Evolutionary conservation across 2,797 vertebrate species (phyloP), one percentile per base, ranked within the genome.

Genomic region (Zalophus californianus): DNA sequence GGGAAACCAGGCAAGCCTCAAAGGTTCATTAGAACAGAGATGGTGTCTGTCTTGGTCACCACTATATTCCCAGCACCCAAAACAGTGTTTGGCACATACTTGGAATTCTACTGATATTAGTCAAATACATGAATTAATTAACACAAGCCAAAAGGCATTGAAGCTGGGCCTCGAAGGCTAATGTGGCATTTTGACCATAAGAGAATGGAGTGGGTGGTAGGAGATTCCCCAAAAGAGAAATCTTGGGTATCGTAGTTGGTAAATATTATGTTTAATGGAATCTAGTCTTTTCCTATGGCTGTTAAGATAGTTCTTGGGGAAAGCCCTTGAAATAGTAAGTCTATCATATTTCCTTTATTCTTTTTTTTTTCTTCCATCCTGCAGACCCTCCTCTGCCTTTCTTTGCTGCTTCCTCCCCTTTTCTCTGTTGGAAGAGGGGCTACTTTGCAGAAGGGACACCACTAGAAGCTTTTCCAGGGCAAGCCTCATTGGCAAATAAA

Each of bases 251-350:
- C 68, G 48, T 82, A 54, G 92, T 35, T 85, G 41, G 44, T 70
- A 84, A 93, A 58, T 92, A 70, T 5, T 68, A 70, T 89, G 32
- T 86, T 89, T 85, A 54, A 54, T 11, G 18, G 50, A 72, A 23
- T 60, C 77, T 73, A 68, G 58, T 52, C 48, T 95, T 96, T 93
- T 92, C 86, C 88, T 90, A 88, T 78, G 84, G 73, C 90, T 97
- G 50, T 88, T 93, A 77, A 87, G 87, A 56, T 80, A 62, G 52
- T 84, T 90, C 86, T 96, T 91, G 56, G 79, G 84, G 84, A 93
- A 97, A 97, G 73, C 70, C 92, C 92, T 97, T 90, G 32, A 90
- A 52, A 97, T n/a, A 92, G 8, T 90, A 86, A 86, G 87, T 93
- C 84, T 96, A 14, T 94, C 90, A 11, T 64, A 75, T 86, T 97